Conservation (phyloP, 2,113 vertebrate species). For the Tyrannus savana region DNA sequence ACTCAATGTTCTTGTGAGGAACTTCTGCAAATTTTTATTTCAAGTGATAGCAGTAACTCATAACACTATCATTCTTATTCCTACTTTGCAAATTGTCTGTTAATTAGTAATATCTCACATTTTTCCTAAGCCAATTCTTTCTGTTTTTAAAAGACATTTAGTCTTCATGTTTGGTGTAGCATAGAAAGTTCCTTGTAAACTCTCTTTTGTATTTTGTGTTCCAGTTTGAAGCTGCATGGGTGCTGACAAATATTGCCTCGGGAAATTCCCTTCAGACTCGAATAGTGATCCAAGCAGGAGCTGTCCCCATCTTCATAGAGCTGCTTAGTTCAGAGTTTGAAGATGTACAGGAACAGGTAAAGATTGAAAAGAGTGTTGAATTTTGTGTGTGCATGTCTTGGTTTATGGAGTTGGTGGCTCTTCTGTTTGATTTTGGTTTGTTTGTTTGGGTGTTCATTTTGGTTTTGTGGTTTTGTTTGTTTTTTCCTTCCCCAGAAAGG, state of each 20-base stretch:
- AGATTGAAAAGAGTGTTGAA: background rate
- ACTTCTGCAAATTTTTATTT: background rate
- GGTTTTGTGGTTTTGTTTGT: background rate
- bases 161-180: background rate
- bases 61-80: background rate
- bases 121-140: background rate
- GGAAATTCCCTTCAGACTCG: conserved; percentile 96
- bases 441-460: background rate
- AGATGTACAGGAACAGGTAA: conserved; percentile 97
- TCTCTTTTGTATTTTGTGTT: background rate
- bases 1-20: background rate
- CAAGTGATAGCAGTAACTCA: background rate
- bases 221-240: conserved; percentile 99
- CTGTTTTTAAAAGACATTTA: background rate
- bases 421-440: background rate
- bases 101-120: background rate
- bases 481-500: background rate
- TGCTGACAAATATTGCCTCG: conserved; percentile 97
- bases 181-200: background rate
- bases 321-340: conserved; percentile 96
- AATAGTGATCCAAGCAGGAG: conserved; percentile 97
- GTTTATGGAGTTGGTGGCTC: background rate
- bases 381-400: background rate
- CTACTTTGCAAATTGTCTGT: background rate
- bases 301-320: conserved; percentile 97